A percentile compares a stretch with the other conserved stretches of the same genome.
phyloP scores from a whole-genome alignment of 2,113 vertebrate species.

The Forbesichthys agassizii region DNA sequence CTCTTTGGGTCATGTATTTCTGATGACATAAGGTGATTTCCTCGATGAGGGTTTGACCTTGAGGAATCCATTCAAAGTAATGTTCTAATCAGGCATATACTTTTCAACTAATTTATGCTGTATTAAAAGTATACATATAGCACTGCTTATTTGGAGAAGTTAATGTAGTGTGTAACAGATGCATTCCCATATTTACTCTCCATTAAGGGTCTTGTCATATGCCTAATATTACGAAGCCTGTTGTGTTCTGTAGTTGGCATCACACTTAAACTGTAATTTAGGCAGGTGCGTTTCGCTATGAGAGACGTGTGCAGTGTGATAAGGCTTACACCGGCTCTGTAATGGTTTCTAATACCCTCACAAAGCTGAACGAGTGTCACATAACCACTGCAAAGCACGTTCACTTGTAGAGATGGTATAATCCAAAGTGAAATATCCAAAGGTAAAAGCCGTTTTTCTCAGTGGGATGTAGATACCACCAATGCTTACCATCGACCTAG shows the following conservation, averaged over 20 bases:
- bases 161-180: neutral
- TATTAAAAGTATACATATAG: too few species aligned
- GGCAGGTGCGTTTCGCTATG: conserved; percentile 1
- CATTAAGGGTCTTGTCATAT: neutral
- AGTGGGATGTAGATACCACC: neutral
- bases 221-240: conserved; percentile 4
- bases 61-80: too few species aligned
- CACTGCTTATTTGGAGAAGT: too few species aligned
- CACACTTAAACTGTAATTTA: neutral
- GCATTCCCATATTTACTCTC: neutral
- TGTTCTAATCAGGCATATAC: too few species aligned
- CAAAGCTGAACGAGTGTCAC: neutral
- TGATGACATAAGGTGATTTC: neutral
- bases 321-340: conserved; percentile 9
- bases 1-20: neutral
- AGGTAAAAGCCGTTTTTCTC: neutral
- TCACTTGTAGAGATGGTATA: too few species aligned
- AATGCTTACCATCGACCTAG: too few species aligned
- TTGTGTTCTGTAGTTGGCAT: neutral
- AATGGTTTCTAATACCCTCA: neutral
- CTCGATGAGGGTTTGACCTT: too few species aligned
- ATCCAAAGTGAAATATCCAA: neutral
- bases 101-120: too few species aligned
- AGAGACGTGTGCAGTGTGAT: conserved; percentile 24
- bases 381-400: neutral